These are phyloP conservation scores for Brienomyrus longianalis DNA, from an alignment of 2,113 vertebrate species.

Conservation along the genomic window DNA sequence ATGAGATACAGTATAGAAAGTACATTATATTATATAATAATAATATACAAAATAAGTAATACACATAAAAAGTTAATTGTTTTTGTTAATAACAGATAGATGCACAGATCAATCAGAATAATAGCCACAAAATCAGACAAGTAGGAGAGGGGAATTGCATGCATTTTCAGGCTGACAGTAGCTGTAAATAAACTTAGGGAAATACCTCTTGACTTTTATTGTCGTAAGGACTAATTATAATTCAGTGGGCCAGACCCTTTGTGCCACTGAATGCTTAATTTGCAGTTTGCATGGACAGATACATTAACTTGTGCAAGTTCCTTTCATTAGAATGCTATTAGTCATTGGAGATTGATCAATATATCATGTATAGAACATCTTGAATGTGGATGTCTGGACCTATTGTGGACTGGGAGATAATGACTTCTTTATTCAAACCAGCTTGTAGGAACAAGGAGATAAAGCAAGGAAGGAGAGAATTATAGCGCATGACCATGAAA, in stretches of 20 bases:
- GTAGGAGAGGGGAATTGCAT: conserved; percentile 23
- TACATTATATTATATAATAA: not conserved
- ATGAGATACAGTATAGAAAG: not conserved
- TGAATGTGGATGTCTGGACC: conserved; percentile 83
- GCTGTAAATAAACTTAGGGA: conserved; percentile 68
- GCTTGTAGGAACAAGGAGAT: conserved; percentile 93
- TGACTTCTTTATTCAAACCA: conserved; percentile 83
- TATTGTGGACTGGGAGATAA: conserved; percentile 85
- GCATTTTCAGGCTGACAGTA: conserved; percentile 48
- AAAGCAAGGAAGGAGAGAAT: conserved; percentile 79
- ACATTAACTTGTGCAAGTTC: conserved; percentile 71
- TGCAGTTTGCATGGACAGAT: conserved; percentile 75
- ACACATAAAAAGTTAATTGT: not conserved
- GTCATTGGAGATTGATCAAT: conserved; percentile 85
- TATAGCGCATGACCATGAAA: conserved; percentile 71
- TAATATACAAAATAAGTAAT: not conserved
- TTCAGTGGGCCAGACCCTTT: conserved; percentile 70
- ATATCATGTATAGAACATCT: conserved; percentile 91
- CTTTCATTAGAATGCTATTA: conserved; percentile 79
- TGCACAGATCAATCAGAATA: not conserved
- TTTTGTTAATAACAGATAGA: not conserved
- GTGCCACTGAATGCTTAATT: conserved; percentile 71
- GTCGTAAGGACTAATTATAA: conserved; percentile 74
- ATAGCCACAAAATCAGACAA: conserved; percentile 31
- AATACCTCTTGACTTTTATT: conserved; percentile 76